Evolutionary conservation across 2,113 vertebrate species (phyloP).

Genomic region (Cichladusa arquata): DNA sequence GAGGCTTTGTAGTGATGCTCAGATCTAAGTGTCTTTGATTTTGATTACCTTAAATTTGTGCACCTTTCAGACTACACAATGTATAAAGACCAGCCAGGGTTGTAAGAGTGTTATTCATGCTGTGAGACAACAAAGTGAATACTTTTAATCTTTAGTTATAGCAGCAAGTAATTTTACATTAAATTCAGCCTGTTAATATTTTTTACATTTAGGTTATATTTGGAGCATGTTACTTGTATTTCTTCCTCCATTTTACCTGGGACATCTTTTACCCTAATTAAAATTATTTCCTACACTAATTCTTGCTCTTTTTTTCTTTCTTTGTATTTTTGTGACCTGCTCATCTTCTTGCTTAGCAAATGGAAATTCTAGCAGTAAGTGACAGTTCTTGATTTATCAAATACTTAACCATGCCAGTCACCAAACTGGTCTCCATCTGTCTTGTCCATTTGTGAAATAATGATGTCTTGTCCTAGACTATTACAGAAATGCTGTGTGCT

Average conservation of each 20-base stretch:
- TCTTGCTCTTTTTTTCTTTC: conserved; percentile 90
- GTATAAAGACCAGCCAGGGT: neutral
- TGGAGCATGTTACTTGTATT: conserved; percentile 42
- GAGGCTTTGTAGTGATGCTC: neutral
- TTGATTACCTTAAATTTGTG: neutral
- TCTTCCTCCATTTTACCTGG: conserved; percentile 68
- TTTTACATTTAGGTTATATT: conserved; percentile 2
- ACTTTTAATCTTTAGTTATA: neutral
- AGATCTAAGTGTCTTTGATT: neutral
- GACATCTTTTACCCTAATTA: conserved; percentile 75
- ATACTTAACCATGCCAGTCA: conserved; percentile 75
- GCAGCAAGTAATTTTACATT: neutral
- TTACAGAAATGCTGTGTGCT: conserved; percentile 57
- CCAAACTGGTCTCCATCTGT: conserved; percentile 73
- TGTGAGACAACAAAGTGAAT: neutral
- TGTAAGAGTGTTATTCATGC: neutral
- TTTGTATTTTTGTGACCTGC: conserved; percentile 90
- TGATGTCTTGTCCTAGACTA: conserved; percentile 54
- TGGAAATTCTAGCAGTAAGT: conserved; percentile 99
- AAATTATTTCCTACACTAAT: conserved; percentile 88
- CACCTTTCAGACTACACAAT: neutral
- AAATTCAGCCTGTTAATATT: neutral
- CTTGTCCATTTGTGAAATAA: conserved; percentile 67
- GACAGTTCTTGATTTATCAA: conserved; percentile 89
- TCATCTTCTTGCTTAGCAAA: conserved; percentile 99